Evolutionary conservation across 2,113 vertebrate species (phyloP).

Genomic region (Tachysurus fulvidraco): DNA sequence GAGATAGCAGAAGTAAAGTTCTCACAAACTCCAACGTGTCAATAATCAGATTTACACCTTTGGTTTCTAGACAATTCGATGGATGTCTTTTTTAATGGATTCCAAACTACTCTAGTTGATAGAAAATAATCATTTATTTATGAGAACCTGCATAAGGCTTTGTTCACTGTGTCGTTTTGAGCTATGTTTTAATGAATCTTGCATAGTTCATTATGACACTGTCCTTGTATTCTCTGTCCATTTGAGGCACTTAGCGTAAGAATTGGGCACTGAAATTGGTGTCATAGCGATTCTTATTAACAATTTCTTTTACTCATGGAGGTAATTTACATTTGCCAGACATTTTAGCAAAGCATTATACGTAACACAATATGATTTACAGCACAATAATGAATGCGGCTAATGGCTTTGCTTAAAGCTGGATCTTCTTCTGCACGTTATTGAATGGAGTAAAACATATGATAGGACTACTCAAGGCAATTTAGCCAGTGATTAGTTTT

Average conservation of each 20-base stretch:
- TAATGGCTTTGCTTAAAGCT: constrained; percentile 42
- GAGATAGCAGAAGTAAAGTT: not conserved
- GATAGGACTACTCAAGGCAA: constrained; percentile 24
- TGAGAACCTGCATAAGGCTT: not conserved
- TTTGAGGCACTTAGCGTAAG: constrained; percentile 18
- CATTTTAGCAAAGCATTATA: constrained; percentile 35
- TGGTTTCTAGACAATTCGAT: not conserved
- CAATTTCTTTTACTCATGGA: constrained; percentile 36
- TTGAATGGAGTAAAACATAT: constrained; percentile 33
- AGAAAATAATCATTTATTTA: not conserved
- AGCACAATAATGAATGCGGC: constrained; percentile 43
- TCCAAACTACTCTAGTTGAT: not conserved
- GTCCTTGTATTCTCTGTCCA: constrained; percentile 3
- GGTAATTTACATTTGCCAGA: constrained; percentile 47
- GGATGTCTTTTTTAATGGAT: not conserved
- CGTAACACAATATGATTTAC: constrained; percentile 30
- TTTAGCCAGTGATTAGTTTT: constrained; percentile 38
- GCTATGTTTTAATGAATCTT: not conserved
- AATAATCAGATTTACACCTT: not conserved
- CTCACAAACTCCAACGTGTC: not conserved
- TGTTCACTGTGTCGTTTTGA: not conserved
- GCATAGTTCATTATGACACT: not conserved
- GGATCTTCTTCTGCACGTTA: constrained; percentile 37
- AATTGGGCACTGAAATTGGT: constrained; percentile 4
- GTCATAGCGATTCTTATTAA: constrained; percentile 37